A percentile compares a stretch with the other conserved stretches of the same genome.
phyloP scores from a whole-genome alignment of 1,140 invertebrate species.

The Drosophila murphyi region DNA sequence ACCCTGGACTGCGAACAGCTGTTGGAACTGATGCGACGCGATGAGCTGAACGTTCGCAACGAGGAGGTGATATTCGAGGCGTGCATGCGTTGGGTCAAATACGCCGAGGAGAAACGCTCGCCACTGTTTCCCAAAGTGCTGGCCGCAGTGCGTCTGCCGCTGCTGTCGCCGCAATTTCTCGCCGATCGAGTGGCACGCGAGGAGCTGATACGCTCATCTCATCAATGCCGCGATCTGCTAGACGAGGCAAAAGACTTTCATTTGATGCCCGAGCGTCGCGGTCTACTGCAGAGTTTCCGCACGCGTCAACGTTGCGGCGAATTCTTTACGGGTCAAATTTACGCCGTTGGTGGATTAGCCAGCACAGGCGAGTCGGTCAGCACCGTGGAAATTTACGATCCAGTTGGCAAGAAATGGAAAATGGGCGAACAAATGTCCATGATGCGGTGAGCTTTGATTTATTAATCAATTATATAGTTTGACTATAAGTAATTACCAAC shows the following conservation, averaged over 20 bases:
- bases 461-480: neutral
- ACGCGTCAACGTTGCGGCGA: constrained; percentile 91
- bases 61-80: constrained; percentile 93
- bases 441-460: constrained; percentile 85
- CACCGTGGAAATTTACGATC: constrained; percentile 95
- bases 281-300: constrained; percentile 89
- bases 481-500: neutral
- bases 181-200: constrained; percentile 94
- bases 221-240: constrained; percentile 92
- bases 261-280: constrained; percentile 92
- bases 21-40: constrained; percentile 89
- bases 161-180: constrained; percentile 93
- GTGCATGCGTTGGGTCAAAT: constrained; percentile 92
- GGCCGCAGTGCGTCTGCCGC: constrained; percentile 91
- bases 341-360: constrained; percentile 94
- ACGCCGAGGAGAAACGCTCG: constrained; percentile 86
- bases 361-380: constrained; percentile 94
- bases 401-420: constrained; percentile 89
- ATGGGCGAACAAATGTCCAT: constrained; percentile 94
- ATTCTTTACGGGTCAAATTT: constrained; percentile 91
- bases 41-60: constrained; percentile 91
- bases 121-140: constrained; percentile 89
- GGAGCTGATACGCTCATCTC: constrained; percentile 90
- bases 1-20: constrained; percentile 87
- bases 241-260: constrained; percentile 94